phyloP scores from a whole-genome alignment of 2,797 vertebrate genomes.

The Siniperca scherzeri region DNA sequence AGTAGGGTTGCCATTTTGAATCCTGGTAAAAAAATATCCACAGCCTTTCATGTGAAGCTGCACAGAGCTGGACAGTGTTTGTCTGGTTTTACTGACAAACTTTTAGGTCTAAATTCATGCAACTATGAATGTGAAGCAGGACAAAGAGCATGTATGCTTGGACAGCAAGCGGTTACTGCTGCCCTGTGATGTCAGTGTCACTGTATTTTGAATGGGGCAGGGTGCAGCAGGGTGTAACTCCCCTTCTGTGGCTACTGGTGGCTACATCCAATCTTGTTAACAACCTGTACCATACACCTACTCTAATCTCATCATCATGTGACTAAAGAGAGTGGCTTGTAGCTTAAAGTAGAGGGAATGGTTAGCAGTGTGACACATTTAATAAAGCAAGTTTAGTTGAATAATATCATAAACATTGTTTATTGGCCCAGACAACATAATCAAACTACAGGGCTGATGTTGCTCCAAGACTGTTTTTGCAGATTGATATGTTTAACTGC shows the following conservation, averaged over 20 bases:
- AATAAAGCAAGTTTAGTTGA: too few species aligned
- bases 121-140: background rate
- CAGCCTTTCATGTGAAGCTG: background rate
- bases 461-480: too few species aligned
- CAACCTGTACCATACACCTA: too few species aligned
- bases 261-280: background rate
- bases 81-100: background rate
- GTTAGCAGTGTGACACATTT: background rate
- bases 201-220: background rate
- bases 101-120: background rate
- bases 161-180: background rate
- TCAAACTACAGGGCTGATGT: too few species aligned
- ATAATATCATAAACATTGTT: too few species aligned
- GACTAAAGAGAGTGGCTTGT: background rate
- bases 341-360: background rate
- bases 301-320: background rate
- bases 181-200: background rate
- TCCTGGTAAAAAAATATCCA: background rate
- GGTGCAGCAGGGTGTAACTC: background rate
- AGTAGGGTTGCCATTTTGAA: background rate
- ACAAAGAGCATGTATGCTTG: background rate
- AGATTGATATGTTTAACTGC: background rate
- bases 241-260: background rate
- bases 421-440: too few species aligned
- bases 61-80: background rate